Evolutionary conservation across 2,888 invertebrate species (phyloP).

Genomic region (Notodonta dromedarius): DNA sequence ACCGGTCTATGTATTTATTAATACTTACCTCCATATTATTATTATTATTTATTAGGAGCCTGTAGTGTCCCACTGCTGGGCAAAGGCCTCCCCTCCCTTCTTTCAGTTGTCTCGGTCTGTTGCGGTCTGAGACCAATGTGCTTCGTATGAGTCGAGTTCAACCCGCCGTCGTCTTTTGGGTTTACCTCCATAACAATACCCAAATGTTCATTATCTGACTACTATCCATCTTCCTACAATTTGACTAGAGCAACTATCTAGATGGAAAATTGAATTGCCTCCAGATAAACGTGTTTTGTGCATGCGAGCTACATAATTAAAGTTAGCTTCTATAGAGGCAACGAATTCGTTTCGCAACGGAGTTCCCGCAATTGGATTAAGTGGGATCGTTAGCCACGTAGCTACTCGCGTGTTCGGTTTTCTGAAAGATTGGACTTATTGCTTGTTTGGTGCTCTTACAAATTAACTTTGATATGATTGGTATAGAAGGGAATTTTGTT

Average conservation of each 20-base stretch:
- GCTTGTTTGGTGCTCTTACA: background rate
- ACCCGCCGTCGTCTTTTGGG: no score
- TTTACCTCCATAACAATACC: no score
- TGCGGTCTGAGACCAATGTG: no score
- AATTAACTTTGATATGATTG: constrained; percentile 1
- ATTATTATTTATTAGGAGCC: no score
- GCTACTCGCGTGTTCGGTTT: background rate
- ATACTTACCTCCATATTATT: no score
- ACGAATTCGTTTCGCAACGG: background rate
- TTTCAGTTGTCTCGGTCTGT: no score
- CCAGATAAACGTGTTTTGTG: constrained; percentile 3
- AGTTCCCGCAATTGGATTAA: background rate
- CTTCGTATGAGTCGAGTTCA: no score
- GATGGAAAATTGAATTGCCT: background rate
- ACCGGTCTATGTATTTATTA: no score
- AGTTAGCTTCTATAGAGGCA: background rate
- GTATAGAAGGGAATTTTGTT: background rate
- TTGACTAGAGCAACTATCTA: background rate
- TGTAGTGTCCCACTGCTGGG: no score
- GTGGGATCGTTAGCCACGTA: background rate
- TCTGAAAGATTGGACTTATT: constrained; percentile 1
- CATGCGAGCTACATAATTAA: constrained; percentile 3
- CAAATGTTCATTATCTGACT: no score
- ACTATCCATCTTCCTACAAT: no score
- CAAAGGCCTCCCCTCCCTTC: no score